These are phyloP conservation scores for Phalera bucephala DNA, from an alignment of 2,888 invertebrate genomes.

Conservation along the genomic window DNA sequence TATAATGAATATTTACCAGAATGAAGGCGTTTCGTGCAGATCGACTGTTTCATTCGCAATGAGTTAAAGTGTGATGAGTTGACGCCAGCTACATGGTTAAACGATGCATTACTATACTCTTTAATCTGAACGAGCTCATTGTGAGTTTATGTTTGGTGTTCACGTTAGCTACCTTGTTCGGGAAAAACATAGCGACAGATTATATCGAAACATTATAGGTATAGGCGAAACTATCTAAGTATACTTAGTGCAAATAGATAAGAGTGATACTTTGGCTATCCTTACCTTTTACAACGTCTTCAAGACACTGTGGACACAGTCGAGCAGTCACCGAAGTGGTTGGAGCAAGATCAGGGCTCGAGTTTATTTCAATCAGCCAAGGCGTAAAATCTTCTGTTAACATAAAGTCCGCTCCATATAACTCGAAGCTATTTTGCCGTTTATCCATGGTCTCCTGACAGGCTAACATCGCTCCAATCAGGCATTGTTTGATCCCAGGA, in stretches of 20 bases:
- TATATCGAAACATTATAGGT: too few relatives aligned
- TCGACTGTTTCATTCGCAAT: too few relatives aligned
- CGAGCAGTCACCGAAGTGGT: slow-evolving; percentile 94
- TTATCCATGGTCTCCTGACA: slow-evolving; percentile 94
- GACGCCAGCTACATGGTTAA: too few relatives aligned
- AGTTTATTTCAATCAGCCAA: slow-evolving; percentile 97
- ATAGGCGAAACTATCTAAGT: too few relatives aligned
- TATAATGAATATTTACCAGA: not conserved
- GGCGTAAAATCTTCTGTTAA: slow-evolving; percentile 93
- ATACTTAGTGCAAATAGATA: too few relatives aligned
- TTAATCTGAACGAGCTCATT: too few relatives aligned
- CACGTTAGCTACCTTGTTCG: too few relatives aligned
- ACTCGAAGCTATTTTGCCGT: slow-evolving; percentile 92
- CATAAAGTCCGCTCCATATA: slow-evolving; percentile 98
- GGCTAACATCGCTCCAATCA: slow-evolving; percentile 91
- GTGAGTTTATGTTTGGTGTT: too few relatives aligned
- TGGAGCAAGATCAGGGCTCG: slow-evolving; percentile 95
- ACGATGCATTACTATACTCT: too few relatives aligned
- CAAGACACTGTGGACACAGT: slow-evolving; percentile 93
- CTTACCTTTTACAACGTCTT: slow-evolving; percentile 95
- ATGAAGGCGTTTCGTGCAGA: not conserved
- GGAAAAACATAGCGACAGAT: too few relatives aligned
- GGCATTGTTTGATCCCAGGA: slow-evolving; percentile 92
- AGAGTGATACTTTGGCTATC: too few relatives aligned
- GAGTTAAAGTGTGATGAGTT: too few relatives aligned